Base-by-base conservation (phyloP, 2,797 vertebrate genomes). In the Onychomys torridus region DNA sequence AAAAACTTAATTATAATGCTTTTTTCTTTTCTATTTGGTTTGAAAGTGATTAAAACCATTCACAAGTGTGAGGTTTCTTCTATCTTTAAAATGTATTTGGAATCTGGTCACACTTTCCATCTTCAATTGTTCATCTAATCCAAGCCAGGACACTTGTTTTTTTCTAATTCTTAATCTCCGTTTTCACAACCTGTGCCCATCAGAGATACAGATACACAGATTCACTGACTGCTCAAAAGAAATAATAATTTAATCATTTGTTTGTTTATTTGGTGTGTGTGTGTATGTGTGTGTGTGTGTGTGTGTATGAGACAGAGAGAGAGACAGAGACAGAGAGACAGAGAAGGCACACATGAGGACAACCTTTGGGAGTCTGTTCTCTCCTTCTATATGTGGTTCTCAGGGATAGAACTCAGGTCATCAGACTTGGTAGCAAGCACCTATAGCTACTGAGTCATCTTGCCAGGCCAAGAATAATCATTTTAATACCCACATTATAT, bases 21-120 rank as follows among this genome's bases (percentile, higher is more conserved):
- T 95, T 89, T 77, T 69, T 84, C 69, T 78, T 63, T 63, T 91
- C 63, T 87, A 19, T 43, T 40, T 96, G 55, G 52, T 73, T 89
- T 63, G 17, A n/a, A 82, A 78, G 25, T 78, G 71, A 92, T 40
- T 94, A 78, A 96, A 73, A 23, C 10, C 61, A 96, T 92, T 93
- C 90, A 71, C 8, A 95, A 85, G 14, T 61, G 2, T 46, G 59
- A 78, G 23, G 46, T 55, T 46, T 79, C 19, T 55, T 55, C 14
- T 27, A 27, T 37, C 23, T 92, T 73, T 75, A 89, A 95, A 95
- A 85, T 65, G 5, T 49, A 82, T 92, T 29, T 86, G 32, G 23
- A 91, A 90, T 81, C 29, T 57, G 61, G 81, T 95, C 43, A 86
- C 40, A 77, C 52, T 76, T 9, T 65, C 49, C 27, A 87, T 67